phyloP scores from a whole-genome alignment of 2,113 vertebrate species.

The Hylia prasina region DNA sequence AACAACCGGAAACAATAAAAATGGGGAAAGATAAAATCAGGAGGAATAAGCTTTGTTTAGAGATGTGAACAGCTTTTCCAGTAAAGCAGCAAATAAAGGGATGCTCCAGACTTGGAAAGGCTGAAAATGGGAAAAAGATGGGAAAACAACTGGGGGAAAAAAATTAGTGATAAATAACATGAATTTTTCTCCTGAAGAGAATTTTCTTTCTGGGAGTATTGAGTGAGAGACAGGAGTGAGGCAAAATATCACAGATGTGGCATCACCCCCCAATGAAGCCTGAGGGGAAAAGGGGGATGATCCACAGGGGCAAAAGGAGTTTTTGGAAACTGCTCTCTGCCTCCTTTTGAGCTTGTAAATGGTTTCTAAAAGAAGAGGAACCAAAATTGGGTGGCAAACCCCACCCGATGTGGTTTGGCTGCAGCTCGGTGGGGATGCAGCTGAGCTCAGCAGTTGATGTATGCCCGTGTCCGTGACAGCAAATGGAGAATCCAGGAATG shows the following conservation, averaged over 20 bases:
- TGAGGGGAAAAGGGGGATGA: neutral
- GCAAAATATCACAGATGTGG: neutral
- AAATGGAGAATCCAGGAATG: neutral
- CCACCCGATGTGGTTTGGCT: neutral
- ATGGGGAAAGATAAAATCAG: constrained; percentile 47
- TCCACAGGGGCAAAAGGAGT: rapidly evolving
- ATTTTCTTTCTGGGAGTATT: neutral
- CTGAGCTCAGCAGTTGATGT: neutral
- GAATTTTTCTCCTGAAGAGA: neutral
- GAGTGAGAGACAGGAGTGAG: neutral
- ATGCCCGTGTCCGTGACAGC: neutral
- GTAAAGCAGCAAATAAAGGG: constrained; percentile 28
- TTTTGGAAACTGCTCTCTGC: neutral
- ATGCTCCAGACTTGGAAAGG: neutral
- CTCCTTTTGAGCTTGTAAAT: neutral
- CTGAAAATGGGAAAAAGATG: neutral
- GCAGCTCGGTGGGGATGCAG: neutral
- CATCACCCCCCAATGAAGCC: neutral
- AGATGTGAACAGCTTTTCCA: constrained; percentile 47
- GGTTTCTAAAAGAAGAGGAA: neutral
- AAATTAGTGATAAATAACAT: rapidly evolving
- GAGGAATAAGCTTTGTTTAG: constrained; percentile 23
- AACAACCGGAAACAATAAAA: constrained; percentile 62
- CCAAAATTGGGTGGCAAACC: rapidly evolving
- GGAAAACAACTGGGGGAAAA: neutral